phyloP scores from a whole-genome alignment of 1,140 invertebrate genomes.

The Cyclina sinensis region DNA sequence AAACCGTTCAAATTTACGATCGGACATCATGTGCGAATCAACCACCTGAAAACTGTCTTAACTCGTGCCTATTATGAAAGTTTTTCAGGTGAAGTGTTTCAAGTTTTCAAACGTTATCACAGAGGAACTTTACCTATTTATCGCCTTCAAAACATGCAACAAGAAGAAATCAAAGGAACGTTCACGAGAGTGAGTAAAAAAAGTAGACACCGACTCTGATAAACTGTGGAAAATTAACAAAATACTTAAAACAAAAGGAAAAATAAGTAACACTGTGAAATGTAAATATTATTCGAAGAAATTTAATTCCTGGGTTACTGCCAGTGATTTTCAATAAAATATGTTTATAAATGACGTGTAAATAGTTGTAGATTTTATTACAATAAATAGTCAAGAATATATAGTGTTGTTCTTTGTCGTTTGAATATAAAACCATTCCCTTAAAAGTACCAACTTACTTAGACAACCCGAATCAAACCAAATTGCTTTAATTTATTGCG shows the following conservation, averaged over 20 bases:
- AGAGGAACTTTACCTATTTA: background rate
- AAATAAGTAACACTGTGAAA: constrained; percentile 65
- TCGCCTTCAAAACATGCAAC: background rate
- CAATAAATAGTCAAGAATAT: no score
- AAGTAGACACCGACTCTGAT: constrained; percentile 34
- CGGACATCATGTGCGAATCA: background rate
- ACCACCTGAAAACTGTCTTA: background rate
- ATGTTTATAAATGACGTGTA: no score
- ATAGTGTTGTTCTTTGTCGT: no score
- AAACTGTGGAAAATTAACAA: constrained; percentile 58
- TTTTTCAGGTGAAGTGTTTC: background rate
- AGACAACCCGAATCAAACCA: no score
- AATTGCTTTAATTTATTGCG: no score
- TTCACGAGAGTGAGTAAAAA: constrained; percentile 64
- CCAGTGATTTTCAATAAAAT: constrained; percentile 86
- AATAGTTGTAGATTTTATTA: no score
- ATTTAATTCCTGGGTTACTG: constrained; percentile 38
- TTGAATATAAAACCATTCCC: no score
- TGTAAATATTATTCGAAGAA: constrained; percentile 58
- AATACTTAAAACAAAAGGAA: constrained; percentile 64
- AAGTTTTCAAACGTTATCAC: constrained; percentile 5
- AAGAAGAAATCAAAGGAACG: constrained; percentile 35
- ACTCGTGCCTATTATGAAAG: constrained; percentile 30
- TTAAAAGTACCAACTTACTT: no score
- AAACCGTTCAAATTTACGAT: constrained; percentile 7